Conservation (phyloP, 2,888 invertebrate species). For the Ypsolopha scabrella region DNA sequence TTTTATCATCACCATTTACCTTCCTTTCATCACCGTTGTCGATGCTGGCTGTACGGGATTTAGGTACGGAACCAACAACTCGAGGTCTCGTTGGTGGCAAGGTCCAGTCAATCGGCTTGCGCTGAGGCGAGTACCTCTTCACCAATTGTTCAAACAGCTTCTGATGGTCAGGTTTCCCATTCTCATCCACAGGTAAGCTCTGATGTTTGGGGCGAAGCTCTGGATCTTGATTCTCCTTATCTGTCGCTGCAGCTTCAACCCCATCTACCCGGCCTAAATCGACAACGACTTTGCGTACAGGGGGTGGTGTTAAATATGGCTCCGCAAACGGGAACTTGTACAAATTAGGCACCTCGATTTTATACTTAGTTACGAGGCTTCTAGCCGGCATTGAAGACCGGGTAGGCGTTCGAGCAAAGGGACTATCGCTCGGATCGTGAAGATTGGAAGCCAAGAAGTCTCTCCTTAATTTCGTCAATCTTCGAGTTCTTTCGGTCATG, state of each 20-base stretch:
- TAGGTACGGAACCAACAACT: constrained; percentile 54
- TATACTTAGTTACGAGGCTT: constrained; percentile 40
- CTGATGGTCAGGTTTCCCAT: constrained; percentile 48
- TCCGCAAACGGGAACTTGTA: constrained; percentile 65
- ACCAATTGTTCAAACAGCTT: constrained; percentile 56
- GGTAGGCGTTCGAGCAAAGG: constrained; percentile 43
- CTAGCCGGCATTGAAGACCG: constrained; percentile 52
- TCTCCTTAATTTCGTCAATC: constrained; percentile 51
- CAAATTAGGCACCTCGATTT: constrained; percentile 57
- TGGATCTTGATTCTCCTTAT: constrained; percentile 49
- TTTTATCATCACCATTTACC: constrained; percentile 14
- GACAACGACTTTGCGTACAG: constrained; percentile 42
- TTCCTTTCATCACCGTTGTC: constrained; percentile 18
- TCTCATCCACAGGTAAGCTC: constrained; percentile 35
- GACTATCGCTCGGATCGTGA: constrained; percentile 47
- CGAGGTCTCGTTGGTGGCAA: constrained; percentile 56
- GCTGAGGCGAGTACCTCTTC: constrained; percentile 59
- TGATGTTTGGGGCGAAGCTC: constrained; percentile 15
- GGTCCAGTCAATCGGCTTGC: constrained; percentile 57
- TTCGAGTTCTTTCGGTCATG: constrained; percentile 53
- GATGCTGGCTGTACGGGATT: constrained; percentile 38
- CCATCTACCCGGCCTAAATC: constrained; percentile 29
- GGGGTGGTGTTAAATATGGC: constrained; percentile 56
- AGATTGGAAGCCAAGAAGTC: constrained; percentile 58
- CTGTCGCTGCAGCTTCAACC: constrained; percentile 26